Evolutionary conservation across 2,113 vertebrate genomes (phyloP), one percentile per base, ranked within the genome.

Genomic region (Zosterops pallidus): DNA sequence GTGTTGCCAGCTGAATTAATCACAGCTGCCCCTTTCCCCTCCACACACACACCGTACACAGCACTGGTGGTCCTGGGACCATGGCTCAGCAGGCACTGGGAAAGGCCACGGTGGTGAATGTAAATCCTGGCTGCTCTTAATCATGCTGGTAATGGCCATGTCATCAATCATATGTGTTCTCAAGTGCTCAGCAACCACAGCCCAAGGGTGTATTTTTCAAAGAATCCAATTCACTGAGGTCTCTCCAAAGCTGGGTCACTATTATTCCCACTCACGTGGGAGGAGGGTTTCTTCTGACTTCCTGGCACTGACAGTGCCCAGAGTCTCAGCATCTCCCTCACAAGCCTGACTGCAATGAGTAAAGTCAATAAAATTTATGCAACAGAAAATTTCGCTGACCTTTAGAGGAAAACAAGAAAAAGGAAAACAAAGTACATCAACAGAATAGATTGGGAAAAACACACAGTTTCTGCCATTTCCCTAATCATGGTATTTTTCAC

Each of bases 111-210:
- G 94, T 93, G 94, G 86, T 59, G 75, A 92, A 96, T 95, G 94
- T 81, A 95, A 97, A 97, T 95, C 91, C 91, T 96, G 95, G 64
- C 91, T 96, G 89, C 95, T 96, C 91, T 95, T 94, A 90, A 96
- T 94, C 95, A 86, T 63, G 89, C 70, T 72, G 3, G 0, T 89
- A 96, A 92, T 89, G 96, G 89, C 89, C 84, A 6, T 68, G 59
- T 95, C 95, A 96, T 96, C 93, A 82, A 97, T 97, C 89, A 95
- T 8, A 37, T 14, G 53, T 69, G 46, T 90, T 83, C 90, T 77
- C 91, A 86, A 95, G 93, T 47, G 95, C 92, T 95, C 94, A 90
- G 94, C 90, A 86, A 72, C 91, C 90, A 85, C 90, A 83, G 89
- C 94, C 89, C 93, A 85, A 90, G 94, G 93, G 82, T 78, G 14